A percentile compares a stretch with the other conserved stretches of the same genome.
phyloP scores from a whole-genome alignment of 2,797 vertebrate species.

The Eospalax fontanierii region DNA sequence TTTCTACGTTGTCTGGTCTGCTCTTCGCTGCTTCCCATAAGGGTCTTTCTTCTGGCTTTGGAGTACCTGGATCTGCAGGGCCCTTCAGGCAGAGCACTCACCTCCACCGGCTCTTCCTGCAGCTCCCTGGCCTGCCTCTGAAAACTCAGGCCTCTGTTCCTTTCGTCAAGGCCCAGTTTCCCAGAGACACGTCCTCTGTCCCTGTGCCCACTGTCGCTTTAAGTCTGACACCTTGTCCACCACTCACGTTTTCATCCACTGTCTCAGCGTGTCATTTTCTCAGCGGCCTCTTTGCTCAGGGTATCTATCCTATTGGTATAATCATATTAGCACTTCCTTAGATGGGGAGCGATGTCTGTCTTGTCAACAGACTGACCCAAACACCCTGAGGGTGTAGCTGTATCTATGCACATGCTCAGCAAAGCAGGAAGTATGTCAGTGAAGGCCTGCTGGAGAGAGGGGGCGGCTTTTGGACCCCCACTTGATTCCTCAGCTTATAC shows the following conservation, averaged over 20 bases:
- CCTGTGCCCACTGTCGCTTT: background rate
- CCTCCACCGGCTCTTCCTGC: background rate
- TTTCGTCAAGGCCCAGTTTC: conserved; percentile 38
- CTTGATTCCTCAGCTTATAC: background rate
- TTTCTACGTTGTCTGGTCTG: background rate
- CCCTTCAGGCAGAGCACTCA: too few species aligned
- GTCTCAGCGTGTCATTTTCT: background rate
- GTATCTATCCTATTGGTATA: background rate
- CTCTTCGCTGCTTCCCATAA: background rate
- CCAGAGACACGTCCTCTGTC: background rate
- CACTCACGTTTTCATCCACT: conserved; percentile 9
- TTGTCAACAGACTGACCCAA: background rate
- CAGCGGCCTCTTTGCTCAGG: background rate
- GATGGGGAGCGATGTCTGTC: background rate
- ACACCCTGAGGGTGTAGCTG: background rate
- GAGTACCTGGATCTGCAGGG: background rate
- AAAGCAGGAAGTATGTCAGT: too few species aligned
- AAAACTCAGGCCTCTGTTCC: background rate
- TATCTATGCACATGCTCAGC: background rate
- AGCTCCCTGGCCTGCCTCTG: background rate
- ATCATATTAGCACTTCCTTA: background rate
- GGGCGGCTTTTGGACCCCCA: background rate
- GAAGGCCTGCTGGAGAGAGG: background rate
- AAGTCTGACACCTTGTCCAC: conserved; percentile 8
- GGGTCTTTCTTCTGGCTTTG: background rate